Percentiles rank a stretch among this genome's conserved stretches.
Evolutionary conservation across 30 jellyfish, hydroid and myxozoan genomes (phyloP).

Genomic region (Turritopsis dohrnii): DNA sequence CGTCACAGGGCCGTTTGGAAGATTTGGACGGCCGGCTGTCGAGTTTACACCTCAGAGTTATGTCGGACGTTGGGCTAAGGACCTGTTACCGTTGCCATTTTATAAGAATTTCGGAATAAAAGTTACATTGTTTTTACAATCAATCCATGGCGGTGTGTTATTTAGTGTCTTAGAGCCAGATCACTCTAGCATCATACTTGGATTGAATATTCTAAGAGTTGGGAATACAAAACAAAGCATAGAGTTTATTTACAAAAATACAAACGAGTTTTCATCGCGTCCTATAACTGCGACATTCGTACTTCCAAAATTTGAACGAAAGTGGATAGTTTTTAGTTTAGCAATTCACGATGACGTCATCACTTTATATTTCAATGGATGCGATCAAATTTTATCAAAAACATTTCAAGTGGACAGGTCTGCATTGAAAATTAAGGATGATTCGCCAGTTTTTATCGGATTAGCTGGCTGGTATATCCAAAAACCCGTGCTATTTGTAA

Average conservation of each 20-base stretch:
- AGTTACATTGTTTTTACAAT: constrained; percentile 39
- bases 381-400: constrained; percentile 40
- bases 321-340: constrained; percentile 75
- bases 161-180: constrained; percentile 56
- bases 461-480: constrained; percentile 84
- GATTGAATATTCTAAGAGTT: constrained; percentile 29
- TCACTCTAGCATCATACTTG: constrained; percentile 44
- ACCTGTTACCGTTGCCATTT: constrained; percentile 55
- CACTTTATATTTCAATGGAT: constrained; percentile 60
- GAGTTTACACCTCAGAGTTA: constrained; percentile 67
- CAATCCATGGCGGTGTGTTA: constrained; percentile 58
- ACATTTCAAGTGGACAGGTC: constrained; percentile 25
- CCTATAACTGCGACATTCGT: constrained; percentile 31
- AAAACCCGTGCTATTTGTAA: constrained; percentile 60
- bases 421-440: constrained; percentile 29
- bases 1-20: constrained; percentile 80
- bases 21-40: constrained; percentile 70
- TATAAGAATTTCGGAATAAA: constrained; percentile 63
- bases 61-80: constrained; percentile 88
- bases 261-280: constrained; percentile 13
- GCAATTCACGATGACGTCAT: constrained; percentile 43
- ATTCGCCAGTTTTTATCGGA: constrained; percentile 84
- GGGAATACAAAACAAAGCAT: constrained; percentile 40
- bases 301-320: constrained; percentile 46
- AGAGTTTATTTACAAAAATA: constrained; percentile 40